Evolutionary conservation across 2,113 vertebrate species (phyloP).

Genomic region (Pedionomus torquatus): DNA sequence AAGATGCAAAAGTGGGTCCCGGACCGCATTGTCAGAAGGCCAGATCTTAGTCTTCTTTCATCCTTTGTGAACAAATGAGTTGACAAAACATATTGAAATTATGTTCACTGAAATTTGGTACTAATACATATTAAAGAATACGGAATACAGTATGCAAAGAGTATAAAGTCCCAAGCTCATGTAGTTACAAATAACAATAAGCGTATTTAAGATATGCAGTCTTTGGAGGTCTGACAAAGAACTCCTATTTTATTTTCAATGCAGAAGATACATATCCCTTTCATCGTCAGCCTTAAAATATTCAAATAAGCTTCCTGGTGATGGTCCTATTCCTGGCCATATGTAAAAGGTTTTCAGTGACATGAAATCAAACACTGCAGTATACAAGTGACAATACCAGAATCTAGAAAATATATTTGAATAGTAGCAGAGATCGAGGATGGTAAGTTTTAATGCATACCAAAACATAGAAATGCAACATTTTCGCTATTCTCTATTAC

Average conservation of each 20-base stretch:
- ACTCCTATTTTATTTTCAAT: background rate
- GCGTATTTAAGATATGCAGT: background rate
- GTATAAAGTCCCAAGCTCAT: background rate
- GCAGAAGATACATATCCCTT: background rate
- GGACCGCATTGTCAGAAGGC: background rate
- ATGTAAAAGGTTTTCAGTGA: background rate
- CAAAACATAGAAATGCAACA: background rate
- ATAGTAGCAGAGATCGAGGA: background rate
- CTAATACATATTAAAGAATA: background rate
- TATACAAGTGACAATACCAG: background rate
- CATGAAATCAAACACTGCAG: background rate
- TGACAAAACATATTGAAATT: background rate
- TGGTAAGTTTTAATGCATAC: background rate
- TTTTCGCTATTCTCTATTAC: background rate
- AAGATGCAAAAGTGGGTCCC: background rate
- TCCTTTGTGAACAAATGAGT: background rate
- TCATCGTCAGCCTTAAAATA: background rate
- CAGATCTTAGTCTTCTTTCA: background rate
- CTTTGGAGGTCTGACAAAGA: background rate
- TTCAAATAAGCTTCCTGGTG: background rate
- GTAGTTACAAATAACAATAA: background rate
- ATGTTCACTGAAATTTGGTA: background rate
- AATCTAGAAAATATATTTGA: background rate
- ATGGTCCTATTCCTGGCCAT: background rate
- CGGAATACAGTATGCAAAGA: background rate